Base-by-base conservation (phyloP, 2,113 vertebrate genomes). In the Arvicanthis niloticus region DNA sequence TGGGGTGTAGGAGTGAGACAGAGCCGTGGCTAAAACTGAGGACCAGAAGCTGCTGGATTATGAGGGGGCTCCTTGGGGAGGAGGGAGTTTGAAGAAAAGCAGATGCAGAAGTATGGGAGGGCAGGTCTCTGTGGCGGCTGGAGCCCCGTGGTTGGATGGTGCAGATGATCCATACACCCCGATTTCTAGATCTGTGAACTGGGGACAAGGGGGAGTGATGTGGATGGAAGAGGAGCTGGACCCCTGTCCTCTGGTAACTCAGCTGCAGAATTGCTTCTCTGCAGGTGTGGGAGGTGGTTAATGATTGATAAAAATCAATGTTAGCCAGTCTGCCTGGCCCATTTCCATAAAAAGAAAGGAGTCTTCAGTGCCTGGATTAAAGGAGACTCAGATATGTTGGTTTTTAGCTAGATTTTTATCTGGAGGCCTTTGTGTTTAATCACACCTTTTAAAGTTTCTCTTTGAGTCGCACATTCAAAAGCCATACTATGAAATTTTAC, bases 341-440 rank as follows among this genome's bases (percentile, higher is more conserved):
- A 1, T 87, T 97, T 94, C 60, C 84, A 72, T 95, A 56, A 29
- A 40, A 72, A 37, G 15, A 68, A 34, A 34, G 86, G 86, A 53
- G 37, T 93, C 67, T n/a, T 48, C 17, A 24, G 34, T 31, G 19
- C 78, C 65, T 53, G 29, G 22, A 31, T 60, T 88, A 34, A 78
- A 58, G 45, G 70, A 67, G 8, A 53, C 78, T 86, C 34, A 37
- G 62, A 76, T 24, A 29, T 89, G 13, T 88, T 72, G 45, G 80
- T 40, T 34, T 85, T 91, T 76, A 67, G 80, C 80, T 5, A 76
- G 3, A 86, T 68, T 92, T 84, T 91, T 81, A 75, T 40, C 70
- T 89, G 58, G 76, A 95, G 56, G 85, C 17, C n/a, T 81, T 93
- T 42, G 29, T 88, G 82, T 78, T 73, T 29, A 91, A 87, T 89